These are phyloP conservation scores for Stegodyphus mimosarum DNA, from an alignment of 1,140 invertebrate species.

Conservation along the genomic window DNA sequence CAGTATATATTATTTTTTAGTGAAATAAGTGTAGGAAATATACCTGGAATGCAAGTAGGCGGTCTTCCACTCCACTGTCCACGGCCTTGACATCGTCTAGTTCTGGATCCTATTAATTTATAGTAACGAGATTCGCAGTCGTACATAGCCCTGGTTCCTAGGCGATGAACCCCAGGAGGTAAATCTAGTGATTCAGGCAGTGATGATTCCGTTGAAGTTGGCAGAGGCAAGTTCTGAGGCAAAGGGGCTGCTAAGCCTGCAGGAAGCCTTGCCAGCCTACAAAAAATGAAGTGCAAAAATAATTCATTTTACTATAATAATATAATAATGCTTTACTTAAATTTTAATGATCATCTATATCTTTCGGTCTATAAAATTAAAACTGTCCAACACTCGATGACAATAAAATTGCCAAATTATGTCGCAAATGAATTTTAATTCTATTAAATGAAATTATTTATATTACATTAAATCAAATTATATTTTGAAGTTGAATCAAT, in stretches of 20 bases:
- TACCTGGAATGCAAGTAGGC: constrained; percentile 58
- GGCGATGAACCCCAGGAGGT: constrained; percentile 32
- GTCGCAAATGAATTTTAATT: no score
- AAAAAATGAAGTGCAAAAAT: neutral
- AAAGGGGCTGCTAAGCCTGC: constrained; percentile 8
- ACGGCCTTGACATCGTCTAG: constrained; percentile 43
- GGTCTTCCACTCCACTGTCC: constrained; percentile 59
- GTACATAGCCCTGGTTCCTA: constrained; percentile 40
- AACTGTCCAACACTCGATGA: no score
- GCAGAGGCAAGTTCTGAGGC: neutral
- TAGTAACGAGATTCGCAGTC: constrained; percentile 60
- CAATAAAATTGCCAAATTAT: no score
- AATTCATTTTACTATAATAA: no score
- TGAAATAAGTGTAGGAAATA: no score
- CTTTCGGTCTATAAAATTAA: no score
- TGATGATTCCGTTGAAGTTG: neutral
- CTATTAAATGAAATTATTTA: no score
- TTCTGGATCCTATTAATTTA: constrained; percentile 56
- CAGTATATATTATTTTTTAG: no score
- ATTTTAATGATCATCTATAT: no score
- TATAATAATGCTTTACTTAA: no score
- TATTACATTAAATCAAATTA: no score
- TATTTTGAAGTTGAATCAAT: no score
- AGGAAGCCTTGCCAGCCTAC: neutral
- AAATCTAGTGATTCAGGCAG: constrained; percentile 8